Evolutionary conservation across 2,797 vertebrate genomes (phyloP).

Genomic region (Agapornis canus): DNA sequence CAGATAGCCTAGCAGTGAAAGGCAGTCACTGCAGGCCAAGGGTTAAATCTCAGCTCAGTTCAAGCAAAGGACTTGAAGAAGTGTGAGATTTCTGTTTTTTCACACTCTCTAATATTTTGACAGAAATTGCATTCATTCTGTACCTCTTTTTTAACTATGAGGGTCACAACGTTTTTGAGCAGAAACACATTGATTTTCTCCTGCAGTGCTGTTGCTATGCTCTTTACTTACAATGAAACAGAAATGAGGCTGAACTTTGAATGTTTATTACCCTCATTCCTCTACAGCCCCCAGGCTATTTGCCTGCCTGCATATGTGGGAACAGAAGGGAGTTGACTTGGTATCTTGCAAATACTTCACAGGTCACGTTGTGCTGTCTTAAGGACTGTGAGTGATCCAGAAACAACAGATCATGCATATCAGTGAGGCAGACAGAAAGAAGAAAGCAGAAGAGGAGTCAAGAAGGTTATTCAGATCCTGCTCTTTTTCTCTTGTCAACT

Average conservation of each 20-base stretch:
- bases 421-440: background rate
- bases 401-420: constrained; percentile 39
- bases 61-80: background rate
- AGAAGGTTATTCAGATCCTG: background rate
- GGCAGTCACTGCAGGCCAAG: background rate
- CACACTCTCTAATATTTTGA: background rate
- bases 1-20: background rate
- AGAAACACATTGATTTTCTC: background rate
- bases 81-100: background rate
- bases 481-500: background rate
- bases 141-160: background rate
- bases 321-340: background rate
- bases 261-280: background rate
- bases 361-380: background rate
- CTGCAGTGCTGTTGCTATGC: background rate
- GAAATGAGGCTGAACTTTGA: background rate
- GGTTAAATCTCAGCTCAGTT: background rate
- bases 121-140: background rate
- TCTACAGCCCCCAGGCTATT: background rate
- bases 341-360: background rate
- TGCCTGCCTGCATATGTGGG: background rate
- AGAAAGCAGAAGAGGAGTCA: background rate
- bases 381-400: background rate
- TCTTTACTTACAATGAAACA: background rate
- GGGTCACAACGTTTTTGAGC: background rate